Percentiles rank a stretch among this genome's conserved stretches.
Conservation (phyloP, 2,888 invertebrate genomes). For the Campaea margaritaria region DNA sequence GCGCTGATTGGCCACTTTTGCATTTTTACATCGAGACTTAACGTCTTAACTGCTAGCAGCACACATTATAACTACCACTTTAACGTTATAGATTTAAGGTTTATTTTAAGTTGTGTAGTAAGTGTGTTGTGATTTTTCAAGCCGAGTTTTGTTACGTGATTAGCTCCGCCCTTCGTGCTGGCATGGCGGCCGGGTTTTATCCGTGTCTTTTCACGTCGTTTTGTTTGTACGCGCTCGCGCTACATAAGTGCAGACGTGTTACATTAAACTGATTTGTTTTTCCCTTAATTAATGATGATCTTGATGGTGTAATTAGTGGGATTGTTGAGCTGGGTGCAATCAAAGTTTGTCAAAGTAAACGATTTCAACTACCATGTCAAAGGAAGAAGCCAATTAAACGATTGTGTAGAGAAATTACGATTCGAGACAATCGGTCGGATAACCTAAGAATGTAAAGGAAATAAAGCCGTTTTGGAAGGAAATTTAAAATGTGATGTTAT, state of each 20-base stretch:
- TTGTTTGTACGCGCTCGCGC: conserved; percentile 46
- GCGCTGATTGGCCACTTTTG: conserved; percentile 80
- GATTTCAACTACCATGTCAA: no score
- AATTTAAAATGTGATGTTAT: no score
- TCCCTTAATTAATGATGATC: conserved; percentile 32
- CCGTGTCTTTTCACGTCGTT: conserved; percentile 68
- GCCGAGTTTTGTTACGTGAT: conserved; percentile 57
- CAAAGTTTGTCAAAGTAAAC: not conserved
- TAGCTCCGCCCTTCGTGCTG: conserved; percentile 79
- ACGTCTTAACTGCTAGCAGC: conserved; percentile 56
- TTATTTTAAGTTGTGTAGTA: conserved; percentile 51
- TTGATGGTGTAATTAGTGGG: conserved; percentile 24
- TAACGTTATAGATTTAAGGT: conserved; percentile 52
- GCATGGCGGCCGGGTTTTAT: conserved; percentile 70
- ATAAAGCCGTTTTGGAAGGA: no score
- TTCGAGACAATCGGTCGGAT: no score
- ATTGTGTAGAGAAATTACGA: no score
- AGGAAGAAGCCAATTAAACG: no score
- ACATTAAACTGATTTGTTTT: conserved; percentile 33
- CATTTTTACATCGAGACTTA: conserved; percentile 46
- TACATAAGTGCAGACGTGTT: conserved; percentile 31
- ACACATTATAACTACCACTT: conserved; percentile 61
- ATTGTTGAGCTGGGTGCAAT: conserved; percentile 11
- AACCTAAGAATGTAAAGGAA: no score
- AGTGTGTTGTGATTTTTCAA: conserved; percentile 40